Evolutionary conservation across 2,797 vertebrate species (phyloP).

Genomic region (Diglossa cyanea): DNA sequence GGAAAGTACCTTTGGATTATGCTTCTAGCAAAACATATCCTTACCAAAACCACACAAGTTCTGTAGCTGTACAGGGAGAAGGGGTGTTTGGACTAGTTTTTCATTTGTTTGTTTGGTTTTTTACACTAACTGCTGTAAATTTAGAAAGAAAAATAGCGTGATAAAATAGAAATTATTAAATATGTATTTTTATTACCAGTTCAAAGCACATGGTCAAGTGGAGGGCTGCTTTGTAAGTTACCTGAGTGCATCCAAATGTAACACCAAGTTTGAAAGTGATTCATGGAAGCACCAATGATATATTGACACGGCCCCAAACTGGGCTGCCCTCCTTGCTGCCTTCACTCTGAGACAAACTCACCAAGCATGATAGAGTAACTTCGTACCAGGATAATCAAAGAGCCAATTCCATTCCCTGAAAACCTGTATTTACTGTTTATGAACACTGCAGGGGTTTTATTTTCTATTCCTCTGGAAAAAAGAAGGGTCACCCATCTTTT

Average conservation of each 20-base stretch:
- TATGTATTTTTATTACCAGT: neutral
- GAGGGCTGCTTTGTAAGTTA: neutral
- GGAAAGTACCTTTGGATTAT: conserved; percentile 55
- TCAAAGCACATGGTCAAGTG: neutral
- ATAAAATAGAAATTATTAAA: neutral
- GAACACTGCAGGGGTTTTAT: neutral
- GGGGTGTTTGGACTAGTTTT: neutral
- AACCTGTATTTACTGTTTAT: neutral
- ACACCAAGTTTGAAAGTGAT: neutral
- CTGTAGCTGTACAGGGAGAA: accelerated
- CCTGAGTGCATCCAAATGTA: neutral
- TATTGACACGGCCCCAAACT: neutral
- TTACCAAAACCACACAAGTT: neutral
- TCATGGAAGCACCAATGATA: neutral
- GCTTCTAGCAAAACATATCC: conserved; percentile 40
- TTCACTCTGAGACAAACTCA: neutral
- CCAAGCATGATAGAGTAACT: neutral
- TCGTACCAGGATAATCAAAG: accelerated
- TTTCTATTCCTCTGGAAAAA: neutral
- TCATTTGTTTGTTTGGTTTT: neutral
- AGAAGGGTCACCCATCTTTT: neutral
- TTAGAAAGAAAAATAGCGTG: neutral
- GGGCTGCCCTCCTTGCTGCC: neutral
- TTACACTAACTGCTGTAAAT: neutral
- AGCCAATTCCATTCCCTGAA: neutral